These are phyloP conservation scores for Eumacrocentrus americanus DNA, from an alignment of 2,888 invertebrate species.

Conservation along the genomic window DNA sequence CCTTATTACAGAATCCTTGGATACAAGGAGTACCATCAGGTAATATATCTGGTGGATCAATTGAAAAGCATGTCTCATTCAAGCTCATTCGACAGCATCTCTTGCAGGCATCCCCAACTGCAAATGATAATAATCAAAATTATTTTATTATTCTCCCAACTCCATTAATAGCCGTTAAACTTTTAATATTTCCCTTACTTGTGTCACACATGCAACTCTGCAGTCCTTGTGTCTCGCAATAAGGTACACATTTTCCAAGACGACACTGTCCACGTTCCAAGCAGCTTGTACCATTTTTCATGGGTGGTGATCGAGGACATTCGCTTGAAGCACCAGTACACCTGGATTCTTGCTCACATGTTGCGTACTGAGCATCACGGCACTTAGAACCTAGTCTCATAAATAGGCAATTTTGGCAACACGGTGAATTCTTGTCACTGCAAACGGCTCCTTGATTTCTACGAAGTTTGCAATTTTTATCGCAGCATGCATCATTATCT, in stretches of 20 bases:
- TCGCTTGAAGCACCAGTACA: constrained; percentile 83
- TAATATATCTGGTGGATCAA: constrained; percentile 85
- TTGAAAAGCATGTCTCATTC: constrained; percentile 90
- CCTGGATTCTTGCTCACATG: constrained; percentile 90
- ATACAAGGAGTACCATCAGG: constrained; percentile 95
- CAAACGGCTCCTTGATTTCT: constrained; percentile 86
- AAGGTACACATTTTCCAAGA: constrained; percentile 90
- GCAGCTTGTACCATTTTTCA: constrained; percentile 86
- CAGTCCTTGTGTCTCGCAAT: constrained; percentile 90
- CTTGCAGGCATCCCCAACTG: constrained; percentile 91
- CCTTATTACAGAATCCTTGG: constrained; percentile 95
- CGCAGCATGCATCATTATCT: constrained; percentile 92
- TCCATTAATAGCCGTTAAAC: too few relatives aligned
- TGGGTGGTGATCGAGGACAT: constrained; percentile 86
- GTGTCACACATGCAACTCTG: constrained; percentile 97
- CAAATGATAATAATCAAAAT: constrained; percentile 7
- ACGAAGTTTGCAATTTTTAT: constrained; percentile 87
- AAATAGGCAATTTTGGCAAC: constrained; percentile 90
- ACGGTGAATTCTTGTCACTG: constrained; percentile 96
- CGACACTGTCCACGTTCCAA: constrained; percentile 90
- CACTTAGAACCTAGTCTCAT: constrained; percentile 85
- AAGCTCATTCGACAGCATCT: constrained; percentile 91
- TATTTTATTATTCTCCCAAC: too few relatives aligned
- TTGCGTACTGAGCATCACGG: constrained; percentile 87
- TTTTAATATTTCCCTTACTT: constrained; percentile 65